Conservation (phyloP, 2,888 invertebrate species). For the Orthosia incerta region DNA sequence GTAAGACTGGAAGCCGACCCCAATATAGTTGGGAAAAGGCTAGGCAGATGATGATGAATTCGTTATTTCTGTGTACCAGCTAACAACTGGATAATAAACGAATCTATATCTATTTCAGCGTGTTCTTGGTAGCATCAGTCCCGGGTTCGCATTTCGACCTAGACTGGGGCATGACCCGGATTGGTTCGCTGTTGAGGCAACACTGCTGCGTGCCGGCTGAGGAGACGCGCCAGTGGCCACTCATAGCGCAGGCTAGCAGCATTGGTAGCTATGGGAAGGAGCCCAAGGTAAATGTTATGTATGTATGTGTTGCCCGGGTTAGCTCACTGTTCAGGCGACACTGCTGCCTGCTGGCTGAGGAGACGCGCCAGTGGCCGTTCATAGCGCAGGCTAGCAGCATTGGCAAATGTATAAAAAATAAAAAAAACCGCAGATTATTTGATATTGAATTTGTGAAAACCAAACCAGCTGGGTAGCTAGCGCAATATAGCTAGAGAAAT, state of each 20-base stretch:
- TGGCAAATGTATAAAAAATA: too few species aligned
- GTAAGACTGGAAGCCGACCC: too few species aligned
- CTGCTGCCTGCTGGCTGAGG: constrained; percentile 88
- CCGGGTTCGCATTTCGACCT: constrained; percentile 95
- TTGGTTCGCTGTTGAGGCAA: constrained; percentile 92
- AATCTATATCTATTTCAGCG: constrained; percentile 89
- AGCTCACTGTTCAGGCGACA: constrained; percentile 92
- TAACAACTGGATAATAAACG: too few species aligned
- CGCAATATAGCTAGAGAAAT: too few species aligned
- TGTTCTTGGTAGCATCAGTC: constrained; percentile 95
- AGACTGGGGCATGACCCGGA: constrained; percentile 92
- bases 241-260: constrained; percentile 97
- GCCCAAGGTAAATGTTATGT: constrained; percentile 78
- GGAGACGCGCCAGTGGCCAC: constrained; percentile 91
- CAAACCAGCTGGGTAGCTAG: too few species aligned
- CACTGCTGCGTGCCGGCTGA: constrained; percentile 90
- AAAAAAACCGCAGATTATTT: too few species aligned
- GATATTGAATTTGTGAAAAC: too few species aligned
- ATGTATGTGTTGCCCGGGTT: constrained; percentile 83
- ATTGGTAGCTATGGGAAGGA: constrained; percentile 96
- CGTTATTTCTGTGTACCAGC: too few species aligned
- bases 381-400: constrained; percentile 97
- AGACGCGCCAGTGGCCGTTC: constrained; percentile 92
- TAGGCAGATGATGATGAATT: too few species aligned
- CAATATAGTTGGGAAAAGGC: too few species aligned